Evolutionary conservation across 1,140 invertebrate genomes (phyloP).

Genomic region (Leptinotarsa undecemlineata): DNA sequence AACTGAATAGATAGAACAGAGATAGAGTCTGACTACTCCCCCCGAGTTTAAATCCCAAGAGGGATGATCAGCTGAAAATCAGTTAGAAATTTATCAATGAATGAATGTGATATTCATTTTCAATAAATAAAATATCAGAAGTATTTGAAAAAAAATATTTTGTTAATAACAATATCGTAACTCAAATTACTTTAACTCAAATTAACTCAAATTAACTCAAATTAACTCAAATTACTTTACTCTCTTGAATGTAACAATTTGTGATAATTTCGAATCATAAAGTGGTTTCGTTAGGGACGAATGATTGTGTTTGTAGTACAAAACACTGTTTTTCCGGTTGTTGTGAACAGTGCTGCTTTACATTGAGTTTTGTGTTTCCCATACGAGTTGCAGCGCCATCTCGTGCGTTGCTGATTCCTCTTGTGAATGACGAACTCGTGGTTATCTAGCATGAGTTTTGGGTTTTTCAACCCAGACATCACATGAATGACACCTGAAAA

Average conservation of each 20-base stretch:
- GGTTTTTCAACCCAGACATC: conserved; percentile 32
- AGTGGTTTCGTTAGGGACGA: background rate
- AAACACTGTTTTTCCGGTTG: conserved; percentile 5
- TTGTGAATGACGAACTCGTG: conserved; percentile 28
- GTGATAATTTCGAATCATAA: conserved; percentile 2
- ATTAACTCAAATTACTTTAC: background rate
- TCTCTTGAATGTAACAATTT: conserved; percentile 14
- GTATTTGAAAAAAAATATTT: too few relatives aligned
- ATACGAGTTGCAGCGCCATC: conserved; percentile 28
- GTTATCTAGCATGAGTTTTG: conserved; percentile 34
- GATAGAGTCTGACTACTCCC: too few relatives aligned
- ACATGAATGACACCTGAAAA: conserved; percentile 32
- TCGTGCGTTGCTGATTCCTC: conserved; percentile 18
- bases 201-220: background rate
- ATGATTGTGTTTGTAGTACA: conserved; percentile 19
- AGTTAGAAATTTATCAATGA: too few relatives aligned
- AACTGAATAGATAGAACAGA: too few relatives aligned
- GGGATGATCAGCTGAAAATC: too few relatives aligned
- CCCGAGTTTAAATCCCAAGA: too few relatives aligned
- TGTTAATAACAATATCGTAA: too few relatives aligned
- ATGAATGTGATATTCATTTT: too few relatives aligned
- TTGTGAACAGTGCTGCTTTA: conserved; percentile 13
- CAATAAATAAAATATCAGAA: too few relatives aligned
- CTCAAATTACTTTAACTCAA: background rate
- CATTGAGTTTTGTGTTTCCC: conserved; percentile 25